Evolutionary conservation across 1,140 invertebrate genomes (phyloP).

Genomic region (Samia ricini): DNA sequence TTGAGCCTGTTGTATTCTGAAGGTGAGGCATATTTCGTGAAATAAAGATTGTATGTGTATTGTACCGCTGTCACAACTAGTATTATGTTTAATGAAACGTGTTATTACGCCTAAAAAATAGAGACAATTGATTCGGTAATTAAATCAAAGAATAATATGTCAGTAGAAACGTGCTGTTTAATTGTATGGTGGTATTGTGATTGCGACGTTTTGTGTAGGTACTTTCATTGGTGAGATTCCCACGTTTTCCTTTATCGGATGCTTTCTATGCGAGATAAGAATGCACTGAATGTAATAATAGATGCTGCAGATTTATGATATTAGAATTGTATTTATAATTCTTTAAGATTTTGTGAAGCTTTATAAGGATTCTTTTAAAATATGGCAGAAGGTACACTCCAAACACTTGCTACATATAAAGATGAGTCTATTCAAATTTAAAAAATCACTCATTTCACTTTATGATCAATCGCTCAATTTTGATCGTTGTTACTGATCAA

Average conservation of each 20-base stretch:
- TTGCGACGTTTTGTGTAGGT: conserved; percentile 41
- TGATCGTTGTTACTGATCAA: too few species aligned
- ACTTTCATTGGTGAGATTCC: conserved; percentile 59
- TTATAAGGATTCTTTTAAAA: too few species aligned
- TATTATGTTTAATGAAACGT: not conserved
- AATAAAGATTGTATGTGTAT: too few species aligned
- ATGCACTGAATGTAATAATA: conserved; percentile 46
- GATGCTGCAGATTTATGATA: conserved; percentile 31
- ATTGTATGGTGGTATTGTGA: conserved; percentile 45
- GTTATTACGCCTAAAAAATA: not conserved
- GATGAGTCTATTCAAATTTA: too few species aligned
- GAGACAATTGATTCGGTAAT: conserved; percentile 27
- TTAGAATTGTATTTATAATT: not conserved
- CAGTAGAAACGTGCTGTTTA: conserved; percentile 52
- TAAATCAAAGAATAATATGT: conserved; percentile 43
- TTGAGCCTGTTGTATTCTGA: too few species aligned
- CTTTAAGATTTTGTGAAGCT: not conserved
- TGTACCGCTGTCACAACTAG: too few species aligned
- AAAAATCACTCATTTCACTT: too few species aligned
- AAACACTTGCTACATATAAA: too few species aligned
- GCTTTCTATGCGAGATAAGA: conserved; percentile 63
- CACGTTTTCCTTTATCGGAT: conserved; percentile 67
- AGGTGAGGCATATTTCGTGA: too few species aligned
- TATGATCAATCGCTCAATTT: too few species aligned
- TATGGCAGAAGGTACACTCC: too few species aligned